Evolutionary conservation across 2,797 vertebrate species (phyloP).

Genomic region (Denticeps clupeoides): DNA sequence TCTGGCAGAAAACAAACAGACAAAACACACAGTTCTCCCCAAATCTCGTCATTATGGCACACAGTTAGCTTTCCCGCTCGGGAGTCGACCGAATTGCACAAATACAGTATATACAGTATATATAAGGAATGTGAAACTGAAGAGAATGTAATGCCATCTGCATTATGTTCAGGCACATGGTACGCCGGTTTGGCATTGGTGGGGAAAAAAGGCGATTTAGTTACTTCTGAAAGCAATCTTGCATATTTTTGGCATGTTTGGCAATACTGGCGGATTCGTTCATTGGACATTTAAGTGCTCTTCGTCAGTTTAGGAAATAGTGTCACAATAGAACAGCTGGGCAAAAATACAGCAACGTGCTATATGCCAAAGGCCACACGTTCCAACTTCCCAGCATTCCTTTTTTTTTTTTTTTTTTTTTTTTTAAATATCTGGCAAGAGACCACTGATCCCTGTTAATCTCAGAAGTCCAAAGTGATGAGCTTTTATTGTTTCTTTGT

Average conservation of each 20-base stretch:
- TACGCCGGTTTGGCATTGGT: background rate
- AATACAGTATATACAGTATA: background rate
- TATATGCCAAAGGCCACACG: no score
- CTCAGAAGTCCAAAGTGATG: no score
- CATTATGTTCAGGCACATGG: background rate
- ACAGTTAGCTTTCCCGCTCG: slow-evolving; percentile 39
- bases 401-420: no score
- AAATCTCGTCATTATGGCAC: slow-evolving; percentile 27
- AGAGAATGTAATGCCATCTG: background rate
- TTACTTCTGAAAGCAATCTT: slow-evolving; percentile 4
- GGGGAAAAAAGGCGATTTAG: no score
- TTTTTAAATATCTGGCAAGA: no score
- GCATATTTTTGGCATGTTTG: background rate
- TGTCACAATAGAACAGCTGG: background rate
- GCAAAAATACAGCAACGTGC: background rate
- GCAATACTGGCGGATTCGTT: background rate
- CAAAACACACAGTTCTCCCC: slow-evolving; percentile 29
- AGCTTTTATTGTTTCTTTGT: no score
- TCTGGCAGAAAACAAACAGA: background rate
- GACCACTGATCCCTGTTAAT: no score
- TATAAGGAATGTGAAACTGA: background rate
- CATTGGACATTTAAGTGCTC: background rate
- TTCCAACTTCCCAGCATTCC: no score
- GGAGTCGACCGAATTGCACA: slow-evolving; percentile 32
- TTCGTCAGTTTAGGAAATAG: background rate